phyloP scores from a whole-genome alignment of 30 jellyfish, hydroid and myxozoan genomes.

The Turritopsis rubra region DNA sequence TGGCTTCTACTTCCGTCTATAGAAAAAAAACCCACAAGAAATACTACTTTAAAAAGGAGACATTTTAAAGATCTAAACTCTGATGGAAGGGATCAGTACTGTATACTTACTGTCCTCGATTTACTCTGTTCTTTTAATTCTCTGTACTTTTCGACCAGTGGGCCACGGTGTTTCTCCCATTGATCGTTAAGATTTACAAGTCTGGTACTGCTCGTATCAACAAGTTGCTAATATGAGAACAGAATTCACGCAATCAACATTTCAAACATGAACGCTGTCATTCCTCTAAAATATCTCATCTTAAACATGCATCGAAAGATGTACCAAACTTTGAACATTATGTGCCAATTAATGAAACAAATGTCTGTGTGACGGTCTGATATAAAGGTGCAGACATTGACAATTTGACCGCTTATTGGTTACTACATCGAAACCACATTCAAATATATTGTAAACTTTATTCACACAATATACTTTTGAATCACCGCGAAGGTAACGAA shows the following conservation, averaged over 20 bases:
- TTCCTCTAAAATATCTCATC: not conserved
- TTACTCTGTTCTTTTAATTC: conserved; percentile 73
- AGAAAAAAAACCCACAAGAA: not conserved
- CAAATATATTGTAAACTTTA: too few relatives aligned
- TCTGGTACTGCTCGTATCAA: conserved; percentile 75
- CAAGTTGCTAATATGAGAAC: conserved; percentile 56
- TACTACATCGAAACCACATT: too few relatives aligned
- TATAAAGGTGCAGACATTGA: too few relatives aligned
- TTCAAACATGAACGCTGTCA: not conserved
- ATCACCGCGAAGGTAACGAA: too few relatives aligned
- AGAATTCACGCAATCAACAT: not conserved
- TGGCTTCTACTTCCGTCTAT: conserved; percentile 83
- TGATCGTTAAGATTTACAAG: conserved; percentile 72
- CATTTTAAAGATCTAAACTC: not conserved
- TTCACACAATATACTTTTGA: too few relatives aligned
- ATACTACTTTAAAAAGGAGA: not conserved
- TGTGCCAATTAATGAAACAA: too few relatives aligned
- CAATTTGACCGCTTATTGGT: too few relatives aligned
- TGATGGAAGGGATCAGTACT: not conserved
- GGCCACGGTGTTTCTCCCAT: conserved; percentile 96
- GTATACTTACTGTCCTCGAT: conserved; percentile 62
- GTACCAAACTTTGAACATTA: too few relatives aligned
- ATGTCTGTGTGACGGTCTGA: too few relatives aligned
- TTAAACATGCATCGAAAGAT: too few relatives aligned
- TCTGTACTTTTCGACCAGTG: conserved; percentile 59